Conservation (phyloP, 2,888 invertebrate species). For the Drosophila nigritarsus region DNA sequence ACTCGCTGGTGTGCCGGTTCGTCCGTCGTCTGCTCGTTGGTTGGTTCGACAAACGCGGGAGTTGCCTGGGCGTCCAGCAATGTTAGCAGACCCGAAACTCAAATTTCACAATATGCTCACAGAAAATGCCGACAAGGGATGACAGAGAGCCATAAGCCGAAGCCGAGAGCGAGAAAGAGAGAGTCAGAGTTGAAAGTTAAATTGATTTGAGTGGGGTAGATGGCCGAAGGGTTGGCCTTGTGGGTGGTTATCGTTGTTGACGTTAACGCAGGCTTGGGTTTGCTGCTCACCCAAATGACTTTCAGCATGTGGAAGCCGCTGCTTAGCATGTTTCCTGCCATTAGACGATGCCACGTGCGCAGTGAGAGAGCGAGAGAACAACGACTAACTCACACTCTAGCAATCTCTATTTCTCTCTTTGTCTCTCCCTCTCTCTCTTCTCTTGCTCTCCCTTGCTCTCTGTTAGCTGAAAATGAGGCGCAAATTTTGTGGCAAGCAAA, state of each 20-base stretch:
- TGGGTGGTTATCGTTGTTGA: conserved; percentile 37
- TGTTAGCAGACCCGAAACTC: conserved; percentile 24
- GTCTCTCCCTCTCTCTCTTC: neutral
- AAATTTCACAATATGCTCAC: conserved; percentile 48
- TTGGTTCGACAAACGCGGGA: conserved; percentile 82
- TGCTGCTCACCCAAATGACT: conserved; percentile 68
- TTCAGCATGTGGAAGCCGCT: conserved; percentile 79
- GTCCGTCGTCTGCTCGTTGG: conserved; percentile 60
- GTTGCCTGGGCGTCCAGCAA: conserved; percentile 79
- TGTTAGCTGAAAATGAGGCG: conserved; percentile 75
- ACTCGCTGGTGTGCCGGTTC: conserved; percentile 49
- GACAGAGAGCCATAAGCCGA: conserved; percentile 20
- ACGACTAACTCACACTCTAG: conserved; percentile 6
- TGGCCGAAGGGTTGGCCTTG: conserved; percentile 53
- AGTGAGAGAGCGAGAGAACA: conserved; percentile 35
- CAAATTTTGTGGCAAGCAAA: conserved; percentile 78
- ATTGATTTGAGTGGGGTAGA: conserved; percentile 74
- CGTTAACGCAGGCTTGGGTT: conserved; percentile 32
- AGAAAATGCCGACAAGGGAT: conserved; percentile 40
- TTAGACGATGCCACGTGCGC: conserved; percentile 73
- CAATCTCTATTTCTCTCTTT: conserved; percentile 6
- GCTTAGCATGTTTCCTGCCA: conserved; percentile 80
- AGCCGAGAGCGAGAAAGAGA: conserved; percentile 21
- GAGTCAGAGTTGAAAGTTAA: conserved; percentile 74
- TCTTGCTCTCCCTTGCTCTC: conserved; percentile 12